Evolutionary conservation across 1,140 invertebrate species (phyloP).

Genomic region (Bombus cullumanus): DNA sequence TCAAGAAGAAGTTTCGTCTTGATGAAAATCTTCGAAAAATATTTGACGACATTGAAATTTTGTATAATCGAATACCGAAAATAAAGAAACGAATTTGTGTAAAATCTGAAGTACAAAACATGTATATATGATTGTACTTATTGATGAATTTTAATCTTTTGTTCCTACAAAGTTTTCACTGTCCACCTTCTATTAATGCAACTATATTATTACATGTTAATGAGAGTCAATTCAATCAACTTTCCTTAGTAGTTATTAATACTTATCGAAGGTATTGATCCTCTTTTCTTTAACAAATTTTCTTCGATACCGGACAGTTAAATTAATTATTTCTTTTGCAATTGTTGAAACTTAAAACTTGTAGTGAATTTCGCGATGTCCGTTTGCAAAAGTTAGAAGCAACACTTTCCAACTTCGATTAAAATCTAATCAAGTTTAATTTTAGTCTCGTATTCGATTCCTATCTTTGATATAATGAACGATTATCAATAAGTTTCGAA

Average conservation of each 20-base stretch:
- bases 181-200: neutral
- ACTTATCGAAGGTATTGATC: neutral
- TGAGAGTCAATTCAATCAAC: neutral
- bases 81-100: neutral
- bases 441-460: neutral
- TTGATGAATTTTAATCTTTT: no score
- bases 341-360: slow-evolving; percentile 7
- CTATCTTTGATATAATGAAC: neutral
- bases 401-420: neutral
- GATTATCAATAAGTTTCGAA: neutral
- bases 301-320: neutral
- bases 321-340: neutral
- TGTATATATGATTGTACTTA: neutral
- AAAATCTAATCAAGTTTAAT: neutral
- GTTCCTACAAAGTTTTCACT: neutral
- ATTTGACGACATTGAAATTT: neutral
- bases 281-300: neutral
- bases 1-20: neutral
- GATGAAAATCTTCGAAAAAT: neutral
- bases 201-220: neutral
- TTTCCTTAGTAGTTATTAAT: neutral
- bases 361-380: neutral
- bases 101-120: neutral
- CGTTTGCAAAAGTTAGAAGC: neutral
- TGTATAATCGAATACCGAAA: neutral